phyloP scores from a whole-genome alignment of 1,140 invertebrate species.

The Eupristina koningsbergeri region DNA sequence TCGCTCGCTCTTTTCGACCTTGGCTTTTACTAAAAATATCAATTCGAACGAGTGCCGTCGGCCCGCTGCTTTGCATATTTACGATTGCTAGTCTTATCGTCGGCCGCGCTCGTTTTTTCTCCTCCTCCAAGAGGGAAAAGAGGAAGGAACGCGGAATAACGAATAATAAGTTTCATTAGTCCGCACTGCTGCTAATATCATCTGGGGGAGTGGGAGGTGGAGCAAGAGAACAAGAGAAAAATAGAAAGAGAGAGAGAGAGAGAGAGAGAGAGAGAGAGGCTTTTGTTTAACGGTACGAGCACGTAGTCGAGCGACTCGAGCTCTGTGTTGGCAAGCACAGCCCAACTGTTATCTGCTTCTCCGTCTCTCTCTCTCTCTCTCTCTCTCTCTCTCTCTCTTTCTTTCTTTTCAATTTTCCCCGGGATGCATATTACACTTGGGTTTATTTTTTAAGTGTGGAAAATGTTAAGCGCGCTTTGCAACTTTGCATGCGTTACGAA shows the following conservation, averaged over 20 bases:
- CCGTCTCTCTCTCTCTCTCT: slow-evolving; percentile 37
- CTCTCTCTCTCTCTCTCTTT: slow-evolving; percentile 33
- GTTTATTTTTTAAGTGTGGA: neutral
- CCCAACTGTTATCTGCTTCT: slow-evolving; percentile 51
- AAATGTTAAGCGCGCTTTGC: neutral
- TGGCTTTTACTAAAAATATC: slow-evolving; percentile 45
- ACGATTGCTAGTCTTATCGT: slow-evolving; percentile 47
- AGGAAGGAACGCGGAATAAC: slow-evolving; percentile 41
- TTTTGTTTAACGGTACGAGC: slow-evolving; percentile 47
- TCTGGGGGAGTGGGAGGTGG: neutral
- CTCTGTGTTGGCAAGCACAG: slow-evolving; percentile 17
- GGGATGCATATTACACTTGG: slow-evolving; percentile 12
- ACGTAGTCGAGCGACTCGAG: slow-evolving; percentile 42
- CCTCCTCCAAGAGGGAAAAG: neutral
- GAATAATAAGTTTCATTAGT: slow-evolving; percentile 40
- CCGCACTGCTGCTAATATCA: slow-evolving; percentile 40
- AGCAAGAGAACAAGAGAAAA: no score
- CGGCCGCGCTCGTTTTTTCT: slow-evolving; percentile 24
- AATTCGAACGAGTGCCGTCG: slow-evolving; percentile 19
- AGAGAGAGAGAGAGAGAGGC: neutral
- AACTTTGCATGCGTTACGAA: neutral
- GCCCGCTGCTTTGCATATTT: slow-evolving; percentile 47
- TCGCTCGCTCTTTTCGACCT: neutral
- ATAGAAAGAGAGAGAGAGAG: no score
- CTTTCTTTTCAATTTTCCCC: slow-evolving; percentile 46